Percentiles rank a stretch among this genome's conserved stretches.
phyloP scores from a whole-genome alignment of 2,797 vertebrate genomes.

The Rhynchotus rufescens region DNA sequence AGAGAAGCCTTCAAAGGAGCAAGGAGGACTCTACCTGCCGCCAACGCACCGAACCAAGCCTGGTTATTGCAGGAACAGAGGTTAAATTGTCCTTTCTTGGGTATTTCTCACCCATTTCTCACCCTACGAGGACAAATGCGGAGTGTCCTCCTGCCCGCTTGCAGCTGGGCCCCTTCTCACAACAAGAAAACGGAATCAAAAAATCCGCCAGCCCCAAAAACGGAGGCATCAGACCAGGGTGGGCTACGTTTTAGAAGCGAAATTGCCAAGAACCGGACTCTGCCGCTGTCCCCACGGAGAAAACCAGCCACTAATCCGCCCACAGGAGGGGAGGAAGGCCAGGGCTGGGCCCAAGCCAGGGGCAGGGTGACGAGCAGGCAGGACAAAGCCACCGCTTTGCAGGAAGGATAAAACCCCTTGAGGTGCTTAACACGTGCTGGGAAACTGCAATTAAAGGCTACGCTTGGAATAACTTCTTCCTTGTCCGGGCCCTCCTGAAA shows the following conservation, averaged over 20 bases:
- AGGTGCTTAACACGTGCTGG: background rate
- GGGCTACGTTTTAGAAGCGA: background rate
- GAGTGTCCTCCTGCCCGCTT: background rate
- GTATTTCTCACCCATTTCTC: background rate
- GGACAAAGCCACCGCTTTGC: background rate
- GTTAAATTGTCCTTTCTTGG: background rate
- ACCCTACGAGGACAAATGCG: background rate
- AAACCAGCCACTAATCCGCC: background rate
- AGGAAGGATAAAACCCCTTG: background rate
- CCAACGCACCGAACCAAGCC: background rate
- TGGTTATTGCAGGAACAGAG: background rate
- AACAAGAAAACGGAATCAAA: too few relatives aligned
- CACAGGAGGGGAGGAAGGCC: background rate
- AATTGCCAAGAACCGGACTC: background rate
- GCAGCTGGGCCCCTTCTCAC: background rate
- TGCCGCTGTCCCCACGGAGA: background rate
- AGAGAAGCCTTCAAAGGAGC: background rate
- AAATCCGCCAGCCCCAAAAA: background rate
- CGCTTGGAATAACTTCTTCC: background rate
- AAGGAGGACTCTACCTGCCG: slow-evolving; percentile 30
- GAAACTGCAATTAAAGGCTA: slow-evolving; percentile 5
- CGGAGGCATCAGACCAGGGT: background rate
- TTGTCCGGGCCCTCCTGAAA: background rate
- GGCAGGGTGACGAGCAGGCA: background rate
- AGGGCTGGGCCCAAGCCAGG: background rate